phyloP scores from a whole-genome alignment of 1,140 invertebrate species.

The Trichonephila inaurata region DNA sequence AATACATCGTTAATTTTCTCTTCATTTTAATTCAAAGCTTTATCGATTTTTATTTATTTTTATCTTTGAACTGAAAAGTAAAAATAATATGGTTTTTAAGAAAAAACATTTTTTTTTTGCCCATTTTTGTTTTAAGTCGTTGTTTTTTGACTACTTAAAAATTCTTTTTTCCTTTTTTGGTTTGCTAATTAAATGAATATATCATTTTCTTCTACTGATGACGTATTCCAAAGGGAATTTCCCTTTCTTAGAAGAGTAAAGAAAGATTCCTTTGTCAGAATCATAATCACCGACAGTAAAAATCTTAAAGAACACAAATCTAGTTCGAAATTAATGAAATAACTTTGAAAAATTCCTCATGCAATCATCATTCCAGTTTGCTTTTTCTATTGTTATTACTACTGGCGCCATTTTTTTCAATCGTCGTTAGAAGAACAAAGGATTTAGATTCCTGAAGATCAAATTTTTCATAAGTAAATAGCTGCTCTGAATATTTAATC shows the following conservation, averaged over 20 bases:
- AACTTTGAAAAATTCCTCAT: neutral
- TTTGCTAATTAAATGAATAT: conserved; percentile 47
- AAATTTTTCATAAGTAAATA: conserved; percentile 49
- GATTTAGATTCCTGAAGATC: conserved; percentile 25
- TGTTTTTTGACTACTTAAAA: neutral
- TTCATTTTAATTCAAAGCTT: too few relatives aligned
- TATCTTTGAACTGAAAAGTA: too few relatives aligned
- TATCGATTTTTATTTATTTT: too few relatives aligned
- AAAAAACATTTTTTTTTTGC: neutral
- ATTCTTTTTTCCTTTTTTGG: neutral
- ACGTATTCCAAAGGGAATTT: neutral
- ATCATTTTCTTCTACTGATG: neutral
- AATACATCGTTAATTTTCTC: too few relatives aligned
- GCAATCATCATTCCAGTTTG: conserved; percentile 20
- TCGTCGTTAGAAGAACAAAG: conserved; percentile 19
- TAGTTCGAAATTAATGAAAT: conserved; percentile 39
- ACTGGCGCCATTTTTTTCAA: neutral
- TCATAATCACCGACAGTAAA: conserved; percentile 2
- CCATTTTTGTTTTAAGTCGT: neutral
- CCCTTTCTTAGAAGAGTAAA: neutral
- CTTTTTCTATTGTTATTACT: neutral
- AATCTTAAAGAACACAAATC: conserved; percentile 18
- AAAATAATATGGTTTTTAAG: too few relatives aligned
- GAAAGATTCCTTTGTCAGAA: neutral
- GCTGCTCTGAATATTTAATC: conserved; percentile 28